A percentile compares a stretch with the other conserved stretches of the same genome.
phyloP scores from a whole-genome alignment of 2,797 vertebrate genomes.

The Carcharodon carcharias region DNA sequence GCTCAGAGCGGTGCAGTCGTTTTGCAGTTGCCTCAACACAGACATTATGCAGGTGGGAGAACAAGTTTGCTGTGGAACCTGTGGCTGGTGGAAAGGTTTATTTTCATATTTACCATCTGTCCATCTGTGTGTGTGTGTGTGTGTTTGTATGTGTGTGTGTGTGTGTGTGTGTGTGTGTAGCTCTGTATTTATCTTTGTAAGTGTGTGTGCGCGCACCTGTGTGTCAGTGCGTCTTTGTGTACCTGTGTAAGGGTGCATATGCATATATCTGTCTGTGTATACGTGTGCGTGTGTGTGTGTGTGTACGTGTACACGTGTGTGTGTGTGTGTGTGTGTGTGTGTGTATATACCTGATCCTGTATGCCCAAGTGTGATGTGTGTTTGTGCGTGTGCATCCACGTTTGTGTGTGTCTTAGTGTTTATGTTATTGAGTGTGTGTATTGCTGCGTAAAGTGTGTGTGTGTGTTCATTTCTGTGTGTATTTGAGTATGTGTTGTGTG shows the following conservation, averaged over 20 bases:
- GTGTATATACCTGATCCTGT: not conserved
- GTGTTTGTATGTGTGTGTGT: not conserved
- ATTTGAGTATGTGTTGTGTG: not conserved
- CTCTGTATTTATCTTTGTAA: no score
- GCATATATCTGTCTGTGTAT: not conserved
- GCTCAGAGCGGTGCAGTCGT: not conserved
- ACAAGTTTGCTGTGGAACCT: not conserved
- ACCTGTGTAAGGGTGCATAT: not conserved
- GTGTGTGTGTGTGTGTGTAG: not conserved
- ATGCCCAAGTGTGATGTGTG: not conserved
- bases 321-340: not conserved
- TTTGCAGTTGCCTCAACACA: not conserved
- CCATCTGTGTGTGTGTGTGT: not conserved
- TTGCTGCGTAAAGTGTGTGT: not conserved
- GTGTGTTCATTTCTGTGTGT: not conserved
- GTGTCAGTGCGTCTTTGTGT: not conserved
- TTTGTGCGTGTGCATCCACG: not conserved
- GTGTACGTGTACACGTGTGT: not conserved
- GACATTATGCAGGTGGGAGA: not conserved
- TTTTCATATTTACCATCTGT: not conserved
- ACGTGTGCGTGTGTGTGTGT: not conserved
- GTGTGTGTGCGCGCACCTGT: not conserved
- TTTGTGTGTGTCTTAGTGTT: not conserved
- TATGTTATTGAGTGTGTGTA: not conserved
- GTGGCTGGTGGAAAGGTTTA: not conserved